Base-by-base conservation (phyloP, 2,113 vertebrate species). In the Lamprologus lemairii region DNA sequence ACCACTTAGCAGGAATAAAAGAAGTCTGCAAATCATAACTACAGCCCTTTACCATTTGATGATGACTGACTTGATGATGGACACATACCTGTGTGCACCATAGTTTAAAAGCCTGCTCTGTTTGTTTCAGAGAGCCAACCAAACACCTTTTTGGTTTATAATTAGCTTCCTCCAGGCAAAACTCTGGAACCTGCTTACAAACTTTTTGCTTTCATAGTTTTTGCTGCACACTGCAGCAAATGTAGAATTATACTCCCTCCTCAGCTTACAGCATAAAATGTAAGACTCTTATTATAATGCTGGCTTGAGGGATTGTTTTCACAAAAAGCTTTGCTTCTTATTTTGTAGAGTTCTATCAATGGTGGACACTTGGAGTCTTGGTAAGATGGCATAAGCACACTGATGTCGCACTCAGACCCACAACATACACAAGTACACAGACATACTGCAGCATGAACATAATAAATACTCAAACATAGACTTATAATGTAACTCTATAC, bases 271-370 rank as follows among this genome's bases (percentile, higher is more conserved):
- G 80, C 40, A 75, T 54, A 37, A 63, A 71, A 81, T 85, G 31
- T 87, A 91, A 85, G 71, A 86, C 57, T 90, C 85, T 87, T 89
- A 86, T 86, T 84, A 68, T 73, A 81, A 93, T 53, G 54, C 80
- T 87, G 83, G 84, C 86, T 88, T 14, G 42, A 94, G 82, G 84
- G 82, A 88, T 88, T 83, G 86, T 92, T 91, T 83, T 94, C 68
- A 82, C 73, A 54, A 47, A 90, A 86, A 86, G 51, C 45, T 85
- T 92, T 75, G 80, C 51, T 40, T 89, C 37, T 90, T 88, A 13
- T 89, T 95, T 91, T 90, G 6, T 83, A 99, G 98, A 96, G 98
- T 98, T 87, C 96, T 98, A 94, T 97, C 97, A 83, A 96, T 96
- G 91, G 90, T 98, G 92, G 95, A 97, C 91, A 95, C 95, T 71